phyloP scores from a whole-genome alignment of 2,888 invertebrate species.

The Taphrorychus bicolor region DNA sequence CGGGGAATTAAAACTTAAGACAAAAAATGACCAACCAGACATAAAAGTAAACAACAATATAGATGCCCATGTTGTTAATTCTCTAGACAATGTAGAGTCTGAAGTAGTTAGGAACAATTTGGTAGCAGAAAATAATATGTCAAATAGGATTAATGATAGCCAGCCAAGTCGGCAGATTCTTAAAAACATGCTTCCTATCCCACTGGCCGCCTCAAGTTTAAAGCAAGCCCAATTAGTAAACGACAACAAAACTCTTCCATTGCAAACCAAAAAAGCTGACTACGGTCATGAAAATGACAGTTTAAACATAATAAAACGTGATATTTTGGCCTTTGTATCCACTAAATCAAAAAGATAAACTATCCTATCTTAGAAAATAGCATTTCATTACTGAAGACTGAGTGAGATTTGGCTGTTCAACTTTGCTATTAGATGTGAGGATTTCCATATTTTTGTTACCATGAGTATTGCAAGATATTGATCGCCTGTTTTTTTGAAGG shows the following conservation, averaged over 20 bases:
- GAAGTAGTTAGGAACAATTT: no score
- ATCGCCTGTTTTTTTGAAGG: no score
- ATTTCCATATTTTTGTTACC: background rate
- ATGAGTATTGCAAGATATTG: background rate
- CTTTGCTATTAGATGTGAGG: background rate
- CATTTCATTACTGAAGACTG: background rate
- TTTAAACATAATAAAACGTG: background rate
- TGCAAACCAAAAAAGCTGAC: background rate
- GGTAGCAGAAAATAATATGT: background rate
- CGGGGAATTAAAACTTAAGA: background rate
- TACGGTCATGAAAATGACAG: no score
- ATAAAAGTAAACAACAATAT: background rate
- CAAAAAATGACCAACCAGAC: background rate
- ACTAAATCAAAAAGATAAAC: background rate
- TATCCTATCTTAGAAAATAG: background rate
- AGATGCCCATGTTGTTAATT: slow-evolving; percentile 23
- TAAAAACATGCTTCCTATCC: slow-evolving; percentile 27
- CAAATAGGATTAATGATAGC: background rate
- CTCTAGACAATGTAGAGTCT: no score
- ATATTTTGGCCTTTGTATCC: background rate
- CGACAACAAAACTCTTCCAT: no score
- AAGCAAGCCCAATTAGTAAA: background rate
- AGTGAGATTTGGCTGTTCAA: background rate
- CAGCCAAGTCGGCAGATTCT: background rate
- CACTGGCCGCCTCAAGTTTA: slow-evolving; percentile 9